Base-by-base conservation (phyloP, 2,888 invertebrate species). In the Metopia argyrocephala region DNA sequence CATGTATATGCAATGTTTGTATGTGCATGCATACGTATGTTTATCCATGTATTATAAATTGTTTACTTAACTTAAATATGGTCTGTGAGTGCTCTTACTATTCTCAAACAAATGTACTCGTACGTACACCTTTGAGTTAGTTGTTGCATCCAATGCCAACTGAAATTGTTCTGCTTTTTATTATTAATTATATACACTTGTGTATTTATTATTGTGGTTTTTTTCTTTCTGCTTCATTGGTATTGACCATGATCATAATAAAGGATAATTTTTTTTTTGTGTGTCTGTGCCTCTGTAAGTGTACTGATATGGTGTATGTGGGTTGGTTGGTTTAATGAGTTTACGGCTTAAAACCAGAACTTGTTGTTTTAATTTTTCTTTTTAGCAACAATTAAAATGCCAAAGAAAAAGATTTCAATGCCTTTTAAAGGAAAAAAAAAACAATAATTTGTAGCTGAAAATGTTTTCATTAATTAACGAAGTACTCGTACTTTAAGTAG, bases 171-270 rank as follows among this genome's bases (percentile, higher is more conserved):
- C 62, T 56, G 48, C 21, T 28, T 70, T 79, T 69, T 25, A 45
- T 69, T 74, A 75, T 74, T 69, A 79, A 74, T 75, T 12, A 31
- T 79, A 64, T 75, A 59, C 69, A 74, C 57, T 75, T 75, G 38
- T 68, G 76, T 68, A 62, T 66, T 66, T 62, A 57, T 73, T 66
- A 54, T 56, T 79, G 79, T 57, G 68, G 62, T 65, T 69, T 54
- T n/a, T 28, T 62, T 31, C 12, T 31, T 31, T 31, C 31, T 64
- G 69, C 62, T 31, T 64, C 68, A 75, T 31, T 56, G 46, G 45
- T 59, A 59, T 59, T 64, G 79, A 69, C 31, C 64, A 74, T 59
- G 59, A 57, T 65, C 46, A 76, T 61, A 68, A 46, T 61, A 52
- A 18, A 23, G n/a, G 45, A 61, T 18, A 75, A 68, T 68, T 66